Percentiles rank a stretch among this genome's conserved stretches.
Evolutionary conservation across 2,113 vertebrate genomes (phyloP).

Genomic region (Otolemur garnettii): DNA sequence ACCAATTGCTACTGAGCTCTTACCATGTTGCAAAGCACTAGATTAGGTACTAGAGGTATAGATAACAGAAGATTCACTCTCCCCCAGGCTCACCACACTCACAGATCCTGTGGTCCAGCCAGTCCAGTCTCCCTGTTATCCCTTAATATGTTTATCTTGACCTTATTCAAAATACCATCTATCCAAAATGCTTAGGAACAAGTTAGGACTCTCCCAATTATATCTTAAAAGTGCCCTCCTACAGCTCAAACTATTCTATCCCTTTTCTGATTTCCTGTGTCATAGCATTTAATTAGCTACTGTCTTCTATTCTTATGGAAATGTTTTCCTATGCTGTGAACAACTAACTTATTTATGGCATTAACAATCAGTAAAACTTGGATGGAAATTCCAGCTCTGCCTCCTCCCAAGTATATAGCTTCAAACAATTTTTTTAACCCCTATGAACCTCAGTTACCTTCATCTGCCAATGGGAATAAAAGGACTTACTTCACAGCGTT

Average conservation of each 20-base stretch:
- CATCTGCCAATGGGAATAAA: not conserved
- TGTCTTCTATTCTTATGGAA: not conserved
- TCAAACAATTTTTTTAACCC: not conserved
- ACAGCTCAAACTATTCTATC: not conserved
- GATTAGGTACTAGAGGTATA: not conserved
- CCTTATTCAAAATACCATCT: not conserved
- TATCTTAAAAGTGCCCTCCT: not conserved
- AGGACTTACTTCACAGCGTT: not conserved
- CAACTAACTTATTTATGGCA: no score
- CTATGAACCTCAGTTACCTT: not conserved
- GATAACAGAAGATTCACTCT: not conserved
- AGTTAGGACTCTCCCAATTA: not conserved
- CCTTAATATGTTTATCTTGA: not conserved
- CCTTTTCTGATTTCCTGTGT: not conserved
- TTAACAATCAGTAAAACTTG: slow-evolving; percentile 2
- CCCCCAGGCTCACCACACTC: not conserved
- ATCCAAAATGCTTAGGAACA: not conserved
- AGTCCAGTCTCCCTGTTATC: not conserved
- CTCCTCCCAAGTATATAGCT: not conserved
- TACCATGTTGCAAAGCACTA: not conserved
- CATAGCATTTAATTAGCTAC: not conserved
- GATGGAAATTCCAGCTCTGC: not conserved
- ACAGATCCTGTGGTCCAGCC: not conserved
- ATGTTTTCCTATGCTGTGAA: not conserved
- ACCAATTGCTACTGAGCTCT: not conserved